These are phyloP conservation scores for Megaptera novaeangliae DNA, from an alignment of 2,113 vertebrate species.

Conservation along the genomic window DNA sequence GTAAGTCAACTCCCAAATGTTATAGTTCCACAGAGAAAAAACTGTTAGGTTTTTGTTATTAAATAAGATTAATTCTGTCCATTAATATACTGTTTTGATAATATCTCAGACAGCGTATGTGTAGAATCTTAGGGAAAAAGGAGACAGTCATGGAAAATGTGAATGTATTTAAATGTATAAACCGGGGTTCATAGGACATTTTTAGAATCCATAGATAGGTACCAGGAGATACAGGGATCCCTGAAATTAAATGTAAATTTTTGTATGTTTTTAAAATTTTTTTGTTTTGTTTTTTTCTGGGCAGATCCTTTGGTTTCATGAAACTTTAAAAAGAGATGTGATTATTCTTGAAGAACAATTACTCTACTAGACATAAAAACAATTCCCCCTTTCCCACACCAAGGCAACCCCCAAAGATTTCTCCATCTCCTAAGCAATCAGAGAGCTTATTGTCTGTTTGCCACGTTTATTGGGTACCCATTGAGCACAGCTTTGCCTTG, in stretches of 20 bases:
- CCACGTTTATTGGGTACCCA: background rate
- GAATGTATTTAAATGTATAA: slow-evolving; percentile 9
- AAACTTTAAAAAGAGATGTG: background rate
- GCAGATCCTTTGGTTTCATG: background rate
- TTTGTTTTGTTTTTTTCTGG: background rate
- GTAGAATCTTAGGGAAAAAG: background rate
- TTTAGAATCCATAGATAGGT: background rate
- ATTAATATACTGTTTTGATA: background rate
- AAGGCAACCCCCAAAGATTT: background rate
- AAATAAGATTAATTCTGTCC: background rate
- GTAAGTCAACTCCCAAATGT: background rate
- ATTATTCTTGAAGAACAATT: background rate
- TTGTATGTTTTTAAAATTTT: background rate
- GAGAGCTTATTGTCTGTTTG: background rate
- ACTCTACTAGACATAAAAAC: background rate
- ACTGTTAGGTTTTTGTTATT: background rate
- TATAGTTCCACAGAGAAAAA: background rate
- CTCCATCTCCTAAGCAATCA: background rate
- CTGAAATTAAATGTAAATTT: background rate
- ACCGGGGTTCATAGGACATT: background rate
- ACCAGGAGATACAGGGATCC: background rate
- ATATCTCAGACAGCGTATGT: background rate
- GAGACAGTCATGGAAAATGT: background rate
- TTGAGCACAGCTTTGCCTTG: background rate
- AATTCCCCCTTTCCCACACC: background rate